Base-by-base conservation (phyloP, 2,888 invertebrate genomes). In the Xylophagus ater region DNA sequence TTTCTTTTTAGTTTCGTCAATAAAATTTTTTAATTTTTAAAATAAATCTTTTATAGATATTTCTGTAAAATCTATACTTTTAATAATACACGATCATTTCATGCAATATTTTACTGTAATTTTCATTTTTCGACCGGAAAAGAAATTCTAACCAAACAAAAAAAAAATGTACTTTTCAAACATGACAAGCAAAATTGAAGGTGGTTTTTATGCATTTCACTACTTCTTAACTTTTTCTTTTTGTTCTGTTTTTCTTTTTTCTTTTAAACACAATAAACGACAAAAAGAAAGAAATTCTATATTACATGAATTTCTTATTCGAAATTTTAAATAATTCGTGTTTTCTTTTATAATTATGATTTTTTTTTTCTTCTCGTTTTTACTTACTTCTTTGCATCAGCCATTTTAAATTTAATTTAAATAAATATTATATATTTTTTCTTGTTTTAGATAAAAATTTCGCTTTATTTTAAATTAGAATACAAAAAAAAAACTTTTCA, bases 311-410 rank as follows among this genome's bases (percentile, higher is more conserved):
- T 6, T 18, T 30, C 12, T 30, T 34, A 25, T 31, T 39, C 17
- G 26, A 34, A n/a, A 21, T 35, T 38, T 26, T 32, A 17, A 35
- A 32, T 14, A 17, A 37, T 29, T 29, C 18, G 30, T 30, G 29
- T 38, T 18, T 35, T 17, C 33, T 37, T 36, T 34, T 13, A 25
- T 31, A 37, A 42, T 41, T 44, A 42, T 46, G 31, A 26, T 31
- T 37, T 41, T 26, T 44, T 37, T 36, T 34, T 40, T 40, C 30
- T 26, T 20, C 28, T 26, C 35, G 37, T 9, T 14, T 40, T 40
- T 45, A 60, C 62, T 62, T 54, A 63, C 62, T 60, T 59, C 45
- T 63, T 63, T 18, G 64, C 56, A 48, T 63, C 62, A 47, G 60
- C 60, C 62, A 63, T 63, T 33, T n/a, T n/a, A n/a, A n/a, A n/a